Base-by-base conservation (phyloP, 2,797 vertebrate genomes). In the Bryconaethiops microstoma region DNA sequence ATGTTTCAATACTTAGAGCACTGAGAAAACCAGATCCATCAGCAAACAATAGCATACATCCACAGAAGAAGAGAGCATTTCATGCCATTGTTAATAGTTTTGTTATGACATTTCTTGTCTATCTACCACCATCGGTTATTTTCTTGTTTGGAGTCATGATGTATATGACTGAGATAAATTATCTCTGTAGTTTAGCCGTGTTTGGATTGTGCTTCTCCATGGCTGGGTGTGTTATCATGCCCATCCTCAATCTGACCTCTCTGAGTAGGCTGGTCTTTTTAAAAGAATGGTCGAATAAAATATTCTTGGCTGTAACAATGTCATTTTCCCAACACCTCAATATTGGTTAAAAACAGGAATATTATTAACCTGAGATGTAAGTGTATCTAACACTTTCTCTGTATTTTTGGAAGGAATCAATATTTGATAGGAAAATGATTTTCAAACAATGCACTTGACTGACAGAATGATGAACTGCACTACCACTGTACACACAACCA, bases 31-130 rank as follows among this genome's bases (percentile, higher is more conserved):
- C 87, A 23, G 83, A 78, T 25, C 54, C 54, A 0, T 73, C 87
- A 42, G 83, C 78, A 55, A 87, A 82, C 25, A 72, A 4, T 1
- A 86, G 14, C 45, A 79, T 92, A 14, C 90, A 93, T 76, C 90
- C 87, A 0, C 90, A 92, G 80, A 93, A 94, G 86, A 83, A 87
- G 76, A 88, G 83, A 73, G 91, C 92, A 9, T 75, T 92, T 79
- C 87, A 88, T 5, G 91, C 81, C 5, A 64, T 93, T 23, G 42
- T 79, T 67, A 88, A 84, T 87, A 93, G 91, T 75, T 77, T 93
- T 71, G 74, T 87, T 40, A 45, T 88, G 17, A 67, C 83, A 0
- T 19, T 79, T 23, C 5, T 91, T 3, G 83, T 79, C 16, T 94
- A 92, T 59, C 40, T 93, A 14, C 91, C 90, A 63, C 89, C 90